Percentiles rank a stretch among this genome's conserved stretches.
These are phyloP conservation scores for Luscinia megarhynchos DNA, from an alignment of 2,797 vertebrate genomes.

Conservation along the genomic window DNA sequence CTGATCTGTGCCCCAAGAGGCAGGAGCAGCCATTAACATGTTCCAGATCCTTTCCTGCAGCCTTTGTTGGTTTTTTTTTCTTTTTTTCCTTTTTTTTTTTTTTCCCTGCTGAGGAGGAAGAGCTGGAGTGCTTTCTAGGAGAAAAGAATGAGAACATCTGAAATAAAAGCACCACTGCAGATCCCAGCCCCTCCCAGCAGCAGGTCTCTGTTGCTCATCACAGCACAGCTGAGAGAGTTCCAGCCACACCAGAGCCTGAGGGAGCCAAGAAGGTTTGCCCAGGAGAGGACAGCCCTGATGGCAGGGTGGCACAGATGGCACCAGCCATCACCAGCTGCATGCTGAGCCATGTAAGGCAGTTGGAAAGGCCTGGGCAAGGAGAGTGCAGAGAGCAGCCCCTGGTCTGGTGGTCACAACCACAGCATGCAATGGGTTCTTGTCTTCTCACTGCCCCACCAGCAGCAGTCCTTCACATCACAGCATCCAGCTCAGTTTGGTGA, in stretches of 20 bases:
- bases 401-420: background rate
- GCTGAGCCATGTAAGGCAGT: accelerated
- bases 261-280: accelerated
- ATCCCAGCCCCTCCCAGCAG: background rate
- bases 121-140: background rate
- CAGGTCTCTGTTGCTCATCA: background rate
- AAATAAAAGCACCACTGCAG: background rate
- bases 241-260: accelerated
- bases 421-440: accelerated
- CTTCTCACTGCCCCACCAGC: background rate
- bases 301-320: accelerated
- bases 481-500: background rate
- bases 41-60: slow-evolving; percentile 24
- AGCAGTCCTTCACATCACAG: background rate
- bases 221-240: background rate
- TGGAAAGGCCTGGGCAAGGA: background rate
- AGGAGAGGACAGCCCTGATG: background rate
- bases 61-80: no score
- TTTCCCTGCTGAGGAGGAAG: background rate
- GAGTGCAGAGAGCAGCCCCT: background rate
- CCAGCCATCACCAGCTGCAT: accelerated
- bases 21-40: background rate
- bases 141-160: background rate
- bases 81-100: background rate
- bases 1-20: background rate